phyloP scores from a whole-genome alignment of 1,140 invertebrate genomes.

The Drosophila nigromelanica region DNA sequence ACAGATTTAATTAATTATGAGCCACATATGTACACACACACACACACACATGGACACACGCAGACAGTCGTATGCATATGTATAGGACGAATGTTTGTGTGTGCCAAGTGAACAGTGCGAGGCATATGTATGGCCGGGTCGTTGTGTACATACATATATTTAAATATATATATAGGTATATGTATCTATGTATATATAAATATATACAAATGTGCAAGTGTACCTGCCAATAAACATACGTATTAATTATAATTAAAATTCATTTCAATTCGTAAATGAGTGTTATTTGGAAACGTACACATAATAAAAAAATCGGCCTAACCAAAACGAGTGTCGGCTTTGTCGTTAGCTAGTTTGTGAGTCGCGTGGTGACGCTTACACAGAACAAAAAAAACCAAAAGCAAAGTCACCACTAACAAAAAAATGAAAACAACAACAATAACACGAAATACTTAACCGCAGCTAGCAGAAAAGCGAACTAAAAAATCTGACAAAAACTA shows the following conservation, averaged over 20 bases:
- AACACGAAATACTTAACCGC: constrained; percentile 21
- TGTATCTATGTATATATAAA: constrained; percentile 7
- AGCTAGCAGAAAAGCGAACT: constrained; percentile 15
- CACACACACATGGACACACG: constrained; percentile 2
- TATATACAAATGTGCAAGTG: background rate
- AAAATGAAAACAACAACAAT: constrained; percentile 1
- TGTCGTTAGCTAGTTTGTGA: constrained; percentile 19
- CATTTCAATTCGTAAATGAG: constrained; percentile 55
- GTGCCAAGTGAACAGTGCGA: too few species aligned
- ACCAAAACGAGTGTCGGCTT: constrained; percentile 43
- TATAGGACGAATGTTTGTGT: background rate
- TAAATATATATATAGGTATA: background rate
- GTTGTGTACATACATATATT: constrained; percentile 17
- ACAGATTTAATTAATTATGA: constrained; percentile 44
- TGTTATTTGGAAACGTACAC: constrained; percentile 45
- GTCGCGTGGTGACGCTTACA: constrained; percentile 42
- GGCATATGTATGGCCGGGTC: constrained; percentile 23
- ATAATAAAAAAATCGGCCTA: constrained; percentile 31
- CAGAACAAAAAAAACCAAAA: constrained; percentile 16
- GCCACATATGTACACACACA: constrained; percentile 25
- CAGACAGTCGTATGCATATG: background rate
- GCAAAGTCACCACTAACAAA: constrained; percentile 52
- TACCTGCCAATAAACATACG: constrained; percentile 35
- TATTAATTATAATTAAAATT: constrained; percentile 78
- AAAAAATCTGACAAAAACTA: constrained; percentile 52